Evolutionary conservation across 2,113 vertebrate genomes (phyloP).

Genomic region (Cettia cetti): DNA sequence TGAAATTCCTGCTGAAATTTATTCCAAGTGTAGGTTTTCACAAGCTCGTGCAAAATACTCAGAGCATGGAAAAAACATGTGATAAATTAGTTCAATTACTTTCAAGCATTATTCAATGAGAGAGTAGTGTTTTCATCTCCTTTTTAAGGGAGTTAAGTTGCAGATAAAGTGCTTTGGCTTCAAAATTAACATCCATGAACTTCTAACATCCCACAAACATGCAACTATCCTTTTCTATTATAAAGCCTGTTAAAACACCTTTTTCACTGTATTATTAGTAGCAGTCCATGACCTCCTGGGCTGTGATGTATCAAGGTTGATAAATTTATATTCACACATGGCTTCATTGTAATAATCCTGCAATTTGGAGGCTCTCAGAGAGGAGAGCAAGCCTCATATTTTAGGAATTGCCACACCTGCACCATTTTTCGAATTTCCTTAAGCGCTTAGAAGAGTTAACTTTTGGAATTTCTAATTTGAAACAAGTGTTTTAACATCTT

Average conservation of each 20-base stretch:
- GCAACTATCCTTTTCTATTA: conserved; percentile 36
- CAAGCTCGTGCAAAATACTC: neutral
- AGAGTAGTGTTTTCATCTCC: conserved; percentile 17
- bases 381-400: neutral
- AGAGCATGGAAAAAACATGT: conserved; percentile 30
- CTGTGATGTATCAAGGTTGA: neutral
- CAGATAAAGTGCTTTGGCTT: conserved; percentile 21
- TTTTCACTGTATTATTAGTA: neutral
- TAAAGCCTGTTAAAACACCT: conserved; percentile 56
- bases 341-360: neutral
- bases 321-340: neutral
- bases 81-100: conserved; percentile 31
- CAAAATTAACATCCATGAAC: conserved; percentile 26
- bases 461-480: neutral
- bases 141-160: conserved; percentile 36
- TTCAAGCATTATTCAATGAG: neutral
- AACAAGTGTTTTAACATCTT: conserved; percentile 38
- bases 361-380: neutral
- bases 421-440: neutral
- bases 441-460: conserved; percentile 1
- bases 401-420: neutral
- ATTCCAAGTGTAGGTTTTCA: conserved; percentile 35
- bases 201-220: conserved; percentile 40
- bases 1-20: conserved; percentile 3
- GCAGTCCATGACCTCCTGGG: neutral